phyloP scores from a whole-genome alignment of 2,888 invertebrate species.

The Liposcelis brunnea region DNA sequence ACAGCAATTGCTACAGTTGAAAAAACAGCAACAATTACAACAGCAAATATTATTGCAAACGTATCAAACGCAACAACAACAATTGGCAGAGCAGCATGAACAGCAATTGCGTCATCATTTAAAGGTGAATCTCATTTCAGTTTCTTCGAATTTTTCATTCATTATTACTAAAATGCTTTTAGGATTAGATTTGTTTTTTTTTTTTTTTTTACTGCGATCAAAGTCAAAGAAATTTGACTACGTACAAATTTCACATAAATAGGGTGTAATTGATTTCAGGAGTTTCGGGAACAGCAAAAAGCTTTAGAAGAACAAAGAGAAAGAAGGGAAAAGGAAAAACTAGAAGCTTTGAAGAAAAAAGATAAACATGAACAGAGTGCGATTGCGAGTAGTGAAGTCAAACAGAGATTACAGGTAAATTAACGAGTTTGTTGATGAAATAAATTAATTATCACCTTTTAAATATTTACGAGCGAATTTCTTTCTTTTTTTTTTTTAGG shows the following conservation, averaged over 20 bases:
- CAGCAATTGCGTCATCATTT: constrained; percentile 76
- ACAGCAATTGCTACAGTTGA: constrained; percentile 61
- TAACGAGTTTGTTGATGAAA: background rate
- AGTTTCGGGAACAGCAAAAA: constrained; percentile 85
- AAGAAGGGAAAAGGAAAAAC: constrained; percentile 59
- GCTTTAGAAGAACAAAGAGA: constrained; percentile 58
- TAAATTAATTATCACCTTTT: constrained; percentile 9
- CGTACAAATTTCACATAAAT: constrained; percentile 1
- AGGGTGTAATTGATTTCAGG: constrained; percentile 27
- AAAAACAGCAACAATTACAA: constrained; percentile 84
- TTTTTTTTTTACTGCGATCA: no score
- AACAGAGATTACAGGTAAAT: constrained; percentile 75
- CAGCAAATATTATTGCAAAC: constrained; percentile 80
- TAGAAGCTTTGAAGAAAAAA: constrained; percentile 77
- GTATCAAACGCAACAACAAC: constrained; percentile 81
- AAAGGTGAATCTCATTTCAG: constrained; percentile 40
- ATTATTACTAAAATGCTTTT: no score
- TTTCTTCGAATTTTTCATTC: no score
- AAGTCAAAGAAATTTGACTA: no score
- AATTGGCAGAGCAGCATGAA: constrained; percentile 78
- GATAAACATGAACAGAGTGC: constrained; percentile 93
- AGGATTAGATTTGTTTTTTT: no score
- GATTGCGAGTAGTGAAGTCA: constrained; percentile 89
- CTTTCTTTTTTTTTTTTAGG: constrained; percentile 30
- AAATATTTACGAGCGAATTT: background rate